Conservation (phyloP, 2,888 invertebrate genomes). For the Synanthedon myopaeformis region DNA sequence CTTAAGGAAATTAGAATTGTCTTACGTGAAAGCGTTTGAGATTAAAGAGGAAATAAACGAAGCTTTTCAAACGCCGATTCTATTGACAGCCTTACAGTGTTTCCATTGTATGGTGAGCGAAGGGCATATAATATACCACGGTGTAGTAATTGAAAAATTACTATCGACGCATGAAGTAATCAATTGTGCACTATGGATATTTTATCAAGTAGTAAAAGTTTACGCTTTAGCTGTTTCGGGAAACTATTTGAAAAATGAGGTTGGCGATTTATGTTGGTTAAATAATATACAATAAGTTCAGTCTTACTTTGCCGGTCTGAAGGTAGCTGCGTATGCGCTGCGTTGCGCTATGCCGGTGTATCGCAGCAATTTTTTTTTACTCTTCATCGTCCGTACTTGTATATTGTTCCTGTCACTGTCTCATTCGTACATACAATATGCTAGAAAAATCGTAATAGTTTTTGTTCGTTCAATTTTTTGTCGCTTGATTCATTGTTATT, state of each 20-base stretch:
- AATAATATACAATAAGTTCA: no score
- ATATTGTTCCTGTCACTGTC: no score
- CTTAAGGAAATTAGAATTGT: conserved; percentile 30
- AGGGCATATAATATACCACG: conserved; percentile 45
- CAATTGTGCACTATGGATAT: conserved; percentile 44
- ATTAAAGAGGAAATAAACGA: conserved; percentile 33
- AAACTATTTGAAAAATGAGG: conserved; percentile 20
- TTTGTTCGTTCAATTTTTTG: no score
- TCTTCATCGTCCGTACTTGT: no score
- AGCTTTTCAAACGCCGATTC: conserved; percentile 38
- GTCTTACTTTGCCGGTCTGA: no score
- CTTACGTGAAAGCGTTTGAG: conserved; percentile 32
- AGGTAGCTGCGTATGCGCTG: no score
- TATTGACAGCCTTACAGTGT: conserved; percentile 37
- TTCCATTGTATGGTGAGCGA: conserved; percentile 51
- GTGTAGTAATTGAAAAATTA: conserved; percentile 19
- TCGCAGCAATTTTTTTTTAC: no score
- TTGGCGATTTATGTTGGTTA: conserved; percentile 9
- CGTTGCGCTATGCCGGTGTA: no score
- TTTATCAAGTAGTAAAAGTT: conserved; percentile 45
- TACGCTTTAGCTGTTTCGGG: conserved; percentile 35
- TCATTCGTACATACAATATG: no score
- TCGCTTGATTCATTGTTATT: no score
- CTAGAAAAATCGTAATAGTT: no score
- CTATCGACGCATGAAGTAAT: conserved; percentile 29